phyloP scores from a whole-genome alignment of 2,113 vertebrate species.

The Malurus alboscapulatus region DNA sequence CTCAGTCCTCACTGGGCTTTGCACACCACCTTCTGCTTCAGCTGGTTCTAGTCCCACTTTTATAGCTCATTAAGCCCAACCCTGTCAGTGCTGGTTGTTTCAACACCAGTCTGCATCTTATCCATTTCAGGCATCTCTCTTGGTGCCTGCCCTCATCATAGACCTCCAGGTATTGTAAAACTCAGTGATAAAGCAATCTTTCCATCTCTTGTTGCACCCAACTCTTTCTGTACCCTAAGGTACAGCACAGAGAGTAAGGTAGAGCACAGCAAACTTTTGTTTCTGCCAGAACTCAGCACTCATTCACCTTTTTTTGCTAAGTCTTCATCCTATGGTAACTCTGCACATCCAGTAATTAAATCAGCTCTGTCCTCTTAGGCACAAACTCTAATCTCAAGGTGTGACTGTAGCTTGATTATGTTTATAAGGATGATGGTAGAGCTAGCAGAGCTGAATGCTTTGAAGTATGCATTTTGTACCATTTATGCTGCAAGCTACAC shows the following conservation, averaged over 20 bases:
- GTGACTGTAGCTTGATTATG: neutral
- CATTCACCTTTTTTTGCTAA: neutral
- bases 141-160: neutral
- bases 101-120: constrained; percentile 39
- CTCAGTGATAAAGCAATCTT: neutral
- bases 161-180: constrained; percentile 25
- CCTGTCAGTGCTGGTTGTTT: constrained; percentile 21
- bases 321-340: neutral
- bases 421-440: neutral
- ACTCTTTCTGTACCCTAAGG: neutral
- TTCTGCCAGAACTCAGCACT: neutral
- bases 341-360: neutral
- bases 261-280: neutral
- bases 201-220: neutral
- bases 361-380: neutral
- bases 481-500: neutral
- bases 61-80: neutral
- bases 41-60: neutral
- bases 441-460: neutral
- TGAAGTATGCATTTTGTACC: neutral
- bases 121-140: constrained; percentile 29
- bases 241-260: neutral
- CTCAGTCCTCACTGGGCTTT: neutral
- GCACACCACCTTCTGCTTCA: neutral
- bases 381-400: neutral